phyloP scores from a whole-genome alignment of 2,113 vertebrate species.

The Gymnorhina tibicen region DNA sequence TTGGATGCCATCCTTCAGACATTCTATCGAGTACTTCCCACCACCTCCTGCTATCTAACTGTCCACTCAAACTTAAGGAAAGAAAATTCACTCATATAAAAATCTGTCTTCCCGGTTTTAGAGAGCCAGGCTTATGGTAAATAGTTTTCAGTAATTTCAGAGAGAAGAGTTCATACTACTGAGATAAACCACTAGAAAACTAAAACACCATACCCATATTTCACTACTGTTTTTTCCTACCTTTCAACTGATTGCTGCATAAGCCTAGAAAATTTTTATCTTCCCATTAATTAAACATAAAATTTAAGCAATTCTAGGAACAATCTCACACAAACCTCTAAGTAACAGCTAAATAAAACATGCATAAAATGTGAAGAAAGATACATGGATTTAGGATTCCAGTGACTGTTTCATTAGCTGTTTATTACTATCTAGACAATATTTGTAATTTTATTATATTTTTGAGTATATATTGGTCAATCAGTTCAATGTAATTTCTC shows the following conservation, averaged over 20 bases:
- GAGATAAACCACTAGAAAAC: background rate
- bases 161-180: background rate
- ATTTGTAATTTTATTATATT: background rate
- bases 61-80: background rate
- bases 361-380: background rate
- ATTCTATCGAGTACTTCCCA: background rate
- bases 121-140: background rate
- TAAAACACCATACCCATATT: background rate
- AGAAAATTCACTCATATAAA: background rate
- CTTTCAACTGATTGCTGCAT: background rate
- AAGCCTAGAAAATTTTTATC: background rate
- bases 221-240: background rate
- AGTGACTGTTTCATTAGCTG: conserved; percentile 41
- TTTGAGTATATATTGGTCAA: background rate
- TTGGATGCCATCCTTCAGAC: background rate
- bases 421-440: background rate
- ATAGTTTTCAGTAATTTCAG: background rate
- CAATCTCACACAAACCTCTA: background rate
- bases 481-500: background rate
- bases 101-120: background rate
- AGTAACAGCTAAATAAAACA: background rate
- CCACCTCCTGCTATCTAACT: background rate
- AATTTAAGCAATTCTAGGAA: background rate
- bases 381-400: background rate
- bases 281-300: background rate